Percentiles rank a stretch among this genome's conserved stretches.
Evolutionary conservation across 2,113 vertebrate species (phyloP).

Genomic region (Gobius niger): DNA sequence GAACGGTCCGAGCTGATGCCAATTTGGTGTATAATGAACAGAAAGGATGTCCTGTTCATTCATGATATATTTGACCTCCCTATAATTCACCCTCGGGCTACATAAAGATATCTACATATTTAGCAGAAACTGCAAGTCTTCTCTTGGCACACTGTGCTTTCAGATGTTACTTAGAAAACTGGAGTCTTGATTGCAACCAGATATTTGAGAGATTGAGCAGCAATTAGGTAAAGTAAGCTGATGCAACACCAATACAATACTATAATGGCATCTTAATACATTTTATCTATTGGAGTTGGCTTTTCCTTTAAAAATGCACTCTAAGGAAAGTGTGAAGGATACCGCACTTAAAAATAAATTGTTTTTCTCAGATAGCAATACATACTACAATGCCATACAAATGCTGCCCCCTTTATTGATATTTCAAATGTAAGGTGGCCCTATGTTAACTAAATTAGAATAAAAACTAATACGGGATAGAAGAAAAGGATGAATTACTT

Average conservation of each 20-base stretch:
- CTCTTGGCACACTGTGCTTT: neutral
- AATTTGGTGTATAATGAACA: no score
- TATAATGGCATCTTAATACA: neutral
- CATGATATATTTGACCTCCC: no score
- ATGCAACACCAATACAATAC: conserved; percentile 6
- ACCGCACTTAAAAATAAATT: no score
- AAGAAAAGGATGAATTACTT: neutral
- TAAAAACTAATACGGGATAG: neutral
- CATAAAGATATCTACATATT: no score
- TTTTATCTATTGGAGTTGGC: neutral
- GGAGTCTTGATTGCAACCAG: neutral
- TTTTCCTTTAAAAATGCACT: neutral
- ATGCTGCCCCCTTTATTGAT: neutral
- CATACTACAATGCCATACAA: no score
- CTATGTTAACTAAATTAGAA: neutral
- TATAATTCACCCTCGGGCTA: no score
- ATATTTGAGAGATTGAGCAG: conserved; percentile 1
- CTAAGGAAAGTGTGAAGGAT: no score
- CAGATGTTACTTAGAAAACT: neutral
- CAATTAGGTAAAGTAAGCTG: conserved; percentile 6
- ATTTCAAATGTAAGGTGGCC: neutral
- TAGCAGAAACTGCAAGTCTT: neutral
- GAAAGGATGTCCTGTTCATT: no score
- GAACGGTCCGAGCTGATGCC: no score
- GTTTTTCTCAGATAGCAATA: no score